Conservation (phyloP, 2,113 vertebrate genomes). For the Uropsilus gracilis region DNA sequence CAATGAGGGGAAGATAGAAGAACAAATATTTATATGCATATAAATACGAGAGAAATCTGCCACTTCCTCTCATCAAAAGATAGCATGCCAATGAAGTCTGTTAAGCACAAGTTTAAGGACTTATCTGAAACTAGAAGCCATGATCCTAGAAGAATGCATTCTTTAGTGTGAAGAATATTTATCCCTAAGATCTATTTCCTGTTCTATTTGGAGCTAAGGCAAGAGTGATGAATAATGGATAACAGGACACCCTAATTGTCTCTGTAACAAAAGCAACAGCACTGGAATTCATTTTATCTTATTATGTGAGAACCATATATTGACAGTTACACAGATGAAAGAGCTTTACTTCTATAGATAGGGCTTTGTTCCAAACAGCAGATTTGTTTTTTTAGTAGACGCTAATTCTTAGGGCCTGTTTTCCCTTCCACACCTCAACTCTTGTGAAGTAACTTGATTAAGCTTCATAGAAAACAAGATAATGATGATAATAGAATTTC, state of each 20-base stretch:
- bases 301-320: slow-evolving; percentile 45
- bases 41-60: neutral
- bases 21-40: neutral
- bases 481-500: slow-evolving; percentile 31
- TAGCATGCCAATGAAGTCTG: slow-evolving; percentile 21
- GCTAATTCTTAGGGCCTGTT: neutral
- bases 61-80: neutral
- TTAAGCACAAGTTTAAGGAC: slow-evolving; percentile 12
- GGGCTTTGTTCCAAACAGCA: slow-evolving; percentile 56
- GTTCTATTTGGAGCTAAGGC: slow-evolving; percentile 60
- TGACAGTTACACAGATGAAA: slow-evolving; percentile 64
- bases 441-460: slow-evolving; percentile 58
- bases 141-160: slow-evolving; percentile 37
- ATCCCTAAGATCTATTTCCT: slow-evolving; percentile 66
- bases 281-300: slow-evolving; percentile 57
- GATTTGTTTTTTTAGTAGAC: slow-evolving; percentile 55
- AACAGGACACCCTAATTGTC: slow-evolving; percentile 65
- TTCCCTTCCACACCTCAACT: neutral
- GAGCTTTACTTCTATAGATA: slow-evolving; percentile 45
- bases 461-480: slow-evolving; percentile 39
- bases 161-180: slow-evolving; percentile 57
- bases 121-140: slow-evolving; percentile 33
- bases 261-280: slow-evolving; percentile 46
- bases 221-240: slow-evolving; percentile 72
- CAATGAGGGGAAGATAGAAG: neutral